Conservation (phyloP, 1,140 invertebrate genomes). For the Brachionus sp. region DNA sequence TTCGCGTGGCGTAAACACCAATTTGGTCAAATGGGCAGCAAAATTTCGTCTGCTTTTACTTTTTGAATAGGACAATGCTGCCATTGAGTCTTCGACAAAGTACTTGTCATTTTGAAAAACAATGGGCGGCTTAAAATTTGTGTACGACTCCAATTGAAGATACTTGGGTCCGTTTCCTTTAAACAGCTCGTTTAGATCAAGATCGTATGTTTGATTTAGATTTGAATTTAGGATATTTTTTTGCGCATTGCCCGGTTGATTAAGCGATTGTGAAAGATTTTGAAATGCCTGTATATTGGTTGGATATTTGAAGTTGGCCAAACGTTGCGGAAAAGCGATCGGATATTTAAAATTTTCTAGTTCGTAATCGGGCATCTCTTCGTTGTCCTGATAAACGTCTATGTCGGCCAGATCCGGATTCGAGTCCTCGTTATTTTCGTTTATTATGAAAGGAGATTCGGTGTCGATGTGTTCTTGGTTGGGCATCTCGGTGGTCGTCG, state of each 20-base stretch:
- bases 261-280: not conserved
- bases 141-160: not conserved
- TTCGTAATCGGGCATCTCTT: not conserved
- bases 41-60: constrained; percentile 27
- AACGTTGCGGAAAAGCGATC: not conserved
- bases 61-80: constrained; percentile 16
- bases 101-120: not conserved
- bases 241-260: not conserved
- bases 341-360: not conserved
- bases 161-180: constrained; percentile 29
- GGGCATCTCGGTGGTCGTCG: not conserved
- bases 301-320: not conserved
- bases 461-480: not conserved
- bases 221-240: not conserved
- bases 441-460: not conserved
- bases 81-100: constrained; percentile 19
- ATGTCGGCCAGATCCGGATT: not conserved
- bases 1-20: constrained; percentile 18
- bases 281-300: not conserved
- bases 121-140: constrained; percentile 4
- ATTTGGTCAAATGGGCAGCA: constrained; percentile 18
- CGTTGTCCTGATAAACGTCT: not conserved
- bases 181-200: constrained; percentile 17
- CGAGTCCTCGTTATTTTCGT: not conserved
- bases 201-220: not conserved